Evolutionary conservation across 2,888 invertebrate species (phyloP), one percentile per base, ranked within the genome.

Genomic region (Cerastoderma edule): DNA sequence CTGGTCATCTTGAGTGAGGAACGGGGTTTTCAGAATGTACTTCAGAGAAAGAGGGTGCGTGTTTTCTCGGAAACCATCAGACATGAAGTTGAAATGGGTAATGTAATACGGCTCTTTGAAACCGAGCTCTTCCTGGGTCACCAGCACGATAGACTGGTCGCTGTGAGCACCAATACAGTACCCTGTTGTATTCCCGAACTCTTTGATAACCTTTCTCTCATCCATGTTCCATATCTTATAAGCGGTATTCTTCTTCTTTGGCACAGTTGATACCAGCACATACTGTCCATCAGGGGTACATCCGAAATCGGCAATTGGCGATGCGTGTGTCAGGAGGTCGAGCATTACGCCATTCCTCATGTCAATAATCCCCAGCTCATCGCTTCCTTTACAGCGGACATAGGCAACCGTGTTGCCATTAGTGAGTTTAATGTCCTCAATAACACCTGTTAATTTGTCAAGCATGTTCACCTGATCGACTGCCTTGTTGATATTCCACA

Each of bases 301-400:
- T 32, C 89, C 86, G 54, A 91, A 86, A 67, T 89, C 87, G 10
- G 66, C 53, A 6, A 93, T 89, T 22, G 83, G 75, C 24, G 82
- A 81, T 32, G 90, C 89, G 77, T 92, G 92, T 4, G 91, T 92
- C 35, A 93, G 84, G 2, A 93, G 86, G 72, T 92, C 92, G 0
- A 88, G 71, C 85, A 93, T 85, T 19, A 83, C 72, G 2, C 93
- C 93, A 56, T 83, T 88, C 64, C 65, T 56, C 89, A 92, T 89
- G 76, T 91, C 91, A 22, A 92, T 85, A 22, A 93, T 89, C 0
- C 91, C 93, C 2, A 93, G 80, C 70, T 91, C 92, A 69, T 92
- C 91, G 70, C 92, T 90, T 22, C 84, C 74, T 0, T 76, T 70
- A 69, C 92, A 91, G 30, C 77, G 79, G 27, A 90, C 89, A 68